Base-by-base conservation (phyloP, 2,888 invertebrate genomes). In the Aricia artaxerxes region DNA sequence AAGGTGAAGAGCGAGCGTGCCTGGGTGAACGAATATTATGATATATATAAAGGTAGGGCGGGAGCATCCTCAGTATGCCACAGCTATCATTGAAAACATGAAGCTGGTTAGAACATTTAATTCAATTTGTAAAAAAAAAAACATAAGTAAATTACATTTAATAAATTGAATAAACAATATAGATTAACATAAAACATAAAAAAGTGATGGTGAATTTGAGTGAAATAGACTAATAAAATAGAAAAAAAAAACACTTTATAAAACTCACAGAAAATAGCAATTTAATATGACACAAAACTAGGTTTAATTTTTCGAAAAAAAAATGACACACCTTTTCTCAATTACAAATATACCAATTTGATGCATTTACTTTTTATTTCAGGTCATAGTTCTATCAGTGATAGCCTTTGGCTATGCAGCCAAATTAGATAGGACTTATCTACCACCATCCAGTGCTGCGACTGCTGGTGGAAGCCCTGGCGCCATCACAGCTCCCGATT, bases 11-110 rank as follows among this genome's bases (percentile, higher is more conserved):
- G 89, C 90, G 92, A 44, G 44, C 91, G 92, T 91, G 89, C 86
- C 85, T 85, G 85, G 86, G 89, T 90, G 92, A 93, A 89, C 92
- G 93, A 93, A 90, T 90, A 91, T 87, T 88, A 83, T 87, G 88
- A 91, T 93, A 94, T 94, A 94, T 93, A 94, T 93, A 94, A 93
- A 91, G 92, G 88, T 88, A 89, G 88, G 84, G 84, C 83, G 85
- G 84, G 82, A 83, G 81, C 83, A 85, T 92, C 92, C 88, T 93
- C 90, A 83, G 86, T 86, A 84, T 86, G 85, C 89, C 87, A 84
- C 84, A 82, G 83, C 79, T 85, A 81, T 83, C 53, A 75, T 57
- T 35, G 75, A 76, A 31, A 76, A 89, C 80, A 94, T 94, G 94
- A 94, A 93, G 91, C 92, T 94, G 94, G 94, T 94, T 24, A 5